Conservation (phyloP, 2,113 vertebrate species). For the Theristicus caerulescens region DNA sequence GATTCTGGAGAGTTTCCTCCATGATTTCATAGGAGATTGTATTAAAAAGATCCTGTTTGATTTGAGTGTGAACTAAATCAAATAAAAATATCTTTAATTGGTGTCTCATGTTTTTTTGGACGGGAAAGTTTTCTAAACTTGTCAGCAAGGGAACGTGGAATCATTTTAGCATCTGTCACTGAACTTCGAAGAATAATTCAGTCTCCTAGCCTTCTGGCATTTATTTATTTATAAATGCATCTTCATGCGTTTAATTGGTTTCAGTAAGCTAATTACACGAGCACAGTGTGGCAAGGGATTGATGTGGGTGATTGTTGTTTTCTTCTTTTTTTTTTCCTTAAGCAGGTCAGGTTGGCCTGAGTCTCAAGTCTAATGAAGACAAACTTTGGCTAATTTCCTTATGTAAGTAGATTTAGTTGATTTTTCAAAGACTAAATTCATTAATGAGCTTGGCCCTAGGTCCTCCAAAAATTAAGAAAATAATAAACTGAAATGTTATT, state of each 20-base stretch:
- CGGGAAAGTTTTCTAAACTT: background rate
- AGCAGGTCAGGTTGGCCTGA: background rate
- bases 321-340: background rate
- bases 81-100: background rate
- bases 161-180: background rate
- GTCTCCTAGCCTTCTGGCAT: background rate
- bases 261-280: slow-evolving; percentile 28
- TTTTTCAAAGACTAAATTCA: slow-evolving; percentile 15
- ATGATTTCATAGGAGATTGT: background rate
- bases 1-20: background rate
- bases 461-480: background rate
- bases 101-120: background rate
- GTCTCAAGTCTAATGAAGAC: background rate
- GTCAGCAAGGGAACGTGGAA: background rate
- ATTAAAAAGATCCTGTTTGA: background rate
- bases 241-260: slow-evolving; percentile 19
- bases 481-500: background rate
- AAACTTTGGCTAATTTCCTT: slow-evolving; percentile 19
- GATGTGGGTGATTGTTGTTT: background rate
- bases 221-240: slow-evolving; percentile 20
- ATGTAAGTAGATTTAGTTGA: background rate
- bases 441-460: background rate
- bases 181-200: slow-evolving; percentile 27
- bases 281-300: background rate
- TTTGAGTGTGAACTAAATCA: background rate